Evolutionary conservation across 2,113 vertebrate genomes (phyloP).

Genomic region (Anser brachyrhynchus): DNA sequence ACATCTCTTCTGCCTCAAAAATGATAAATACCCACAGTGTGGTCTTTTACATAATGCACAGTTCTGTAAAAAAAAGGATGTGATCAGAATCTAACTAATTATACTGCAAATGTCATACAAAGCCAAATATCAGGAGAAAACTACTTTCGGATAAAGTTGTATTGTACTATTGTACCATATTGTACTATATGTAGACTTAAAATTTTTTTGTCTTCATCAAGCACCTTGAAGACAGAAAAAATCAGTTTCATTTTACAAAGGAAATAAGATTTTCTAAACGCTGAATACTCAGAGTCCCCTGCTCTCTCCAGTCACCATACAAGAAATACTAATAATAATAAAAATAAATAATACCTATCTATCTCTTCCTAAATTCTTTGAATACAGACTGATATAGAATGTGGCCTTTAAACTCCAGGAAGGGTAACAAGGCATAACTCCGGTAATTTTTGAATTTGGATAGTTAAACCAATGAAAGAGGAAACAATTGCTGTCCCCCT

Average conservation of each 20-base stretch:
- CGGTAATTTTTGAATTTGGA: background rate
- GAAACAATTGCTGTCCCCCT: background rate
- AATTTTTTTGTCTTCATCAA: background rate
- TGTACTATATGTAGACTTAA: background rate
- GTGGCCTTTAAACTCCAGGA: background rate
- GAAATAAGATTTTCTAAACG: background rate
- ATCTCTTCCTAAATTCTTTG: background rate
- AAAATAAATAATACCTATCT: background rate
- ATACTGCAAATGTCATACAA: background rate
- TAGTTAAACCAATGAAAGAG: background rate
- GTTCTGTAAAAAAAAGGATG: background rate
- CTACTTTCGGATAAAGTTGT: background rate
- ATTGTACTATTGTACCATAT: too few relatives aligned
- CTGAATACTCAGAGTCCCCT: background rate
- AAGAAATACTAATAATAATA: background rate
- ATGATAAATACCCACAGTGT: background rate
- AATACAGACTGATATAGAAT: background rate
- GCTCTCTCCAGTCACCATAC: background rate
- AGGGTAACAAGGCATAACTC: background rate
- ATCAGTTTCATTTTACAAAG: background rate
- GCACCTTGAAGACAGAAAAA: background rate
- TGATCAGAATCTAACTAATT: background rate
- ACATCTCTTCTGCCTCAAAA: background rate
- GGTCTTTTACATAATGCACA: accelerated
- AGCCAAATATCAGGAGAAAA: background rate